Percentiles rank a stretch among this genome's conserved stretches.
phyloP scores from a whole-genome alignment of 2,888 invertebrate genomes.

The Notodonta ziczac region DNA sequence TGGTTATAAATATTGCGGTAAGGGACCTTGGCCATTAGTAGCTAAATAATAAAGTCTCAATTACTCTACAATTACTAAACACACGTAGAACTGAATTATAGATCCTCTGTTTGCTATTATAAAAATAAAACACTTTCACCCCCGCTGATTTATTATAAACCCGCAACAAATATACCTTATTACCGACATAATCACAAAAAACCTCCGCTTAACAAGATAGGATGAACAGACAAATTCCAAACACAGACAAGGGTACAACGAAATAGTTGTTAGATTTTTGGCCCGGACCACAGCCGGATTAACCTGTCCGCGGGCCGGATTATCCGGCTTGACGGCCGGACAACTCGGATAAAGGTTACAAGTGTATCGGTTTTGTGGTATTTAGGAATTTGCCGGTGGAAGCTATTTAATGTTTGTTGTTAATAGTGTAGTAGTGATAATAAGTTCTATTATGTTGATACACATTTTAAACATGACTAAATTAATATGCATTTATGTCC shows the following conservation, averaged over 20 bases:
- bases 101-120: no score
- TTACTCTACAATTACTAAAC: no score
- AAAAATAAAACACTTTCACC: conserved; percentile 8
- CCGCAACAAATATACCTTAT: conserved; percentile 17
- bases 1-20: no score
- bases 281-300: conserved; percentile 45
- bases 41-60: no score
- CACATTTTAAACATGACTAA: no score
- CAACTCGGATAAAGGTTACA: conserved; percentile 39
- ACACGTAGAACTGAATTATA: no score
- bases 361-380: conserved; percentile 44
- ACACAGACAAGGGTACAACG: conserved; percentile 42
- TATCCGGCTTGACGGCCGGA: conserved; percentile 35
- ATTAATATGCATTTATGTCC: no score
- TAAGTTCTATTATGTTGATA: no score
- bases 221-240: conserved; percentile 47
- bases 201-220: conserved; percentile 21
- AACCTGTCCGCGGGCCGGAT: conserved; percentile 66
- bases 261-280: conserved; percentile 53
- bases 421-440: no score
- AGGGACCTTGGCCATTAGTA: no score
- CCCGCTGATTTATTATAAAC: conserved; percentile 11
- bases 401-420: no score
- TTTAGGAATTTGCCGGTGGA: conserved; percentile 18
- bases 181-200: conserved; percentile 2